Evolutionary conservation across 2,113 vertebrate species (phyloP), one percentile per base, ranked within the genome.

Genomic region (Synodontis membranacea): DNA sequence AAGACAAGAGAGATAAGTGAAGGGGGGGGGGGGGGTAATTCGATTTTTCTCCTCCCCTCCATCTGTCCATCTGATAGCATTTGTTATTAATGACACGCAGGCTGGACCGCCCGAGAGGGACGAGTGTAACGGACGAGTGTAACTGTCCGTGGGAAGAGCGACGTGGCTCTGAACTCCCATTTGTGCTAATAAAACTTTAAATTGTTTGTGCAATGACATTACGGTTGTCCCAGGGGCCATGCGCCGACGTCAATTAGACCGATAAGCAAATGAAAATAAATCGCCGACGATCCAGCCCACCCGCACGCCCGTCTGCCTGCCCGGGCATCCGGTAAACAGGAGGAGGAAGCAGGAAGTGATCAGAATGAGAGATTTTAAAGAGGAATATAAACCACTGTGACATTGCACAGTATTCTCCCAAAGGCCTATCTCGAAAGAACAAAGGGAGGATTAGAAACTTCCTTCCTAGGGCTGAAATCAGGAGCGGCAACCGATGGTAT

Each of bases 181-280:
- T 92, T 93, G 89, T 91, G 92, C 91, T 94, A 89, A 94, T 95
- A 94, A 93, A 93, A 94, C 91, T 88, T 90, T 89, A 92, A 93
- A 94, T 92, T 93, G 94, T 94, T 95, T 93, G 91, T 93, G 78
- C 92, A 94, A 94, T 93, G 89, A 90, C 92, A 94, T 94, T 90
- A 92, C 46, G 66, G 86, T 86, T 68, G 86, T 87, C 89, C 86
- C 89, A 75, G 88, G 88, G 91, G 79, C 89, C 87, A 21, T 83
- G 82, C n/a, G 56, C 88, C 88, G 92, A 90, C 92, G 91, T 92
- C 91, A 92, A 92, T 95, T 95, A 94, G 52, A 84, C 89, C 89
- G 94, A 95, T 94, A 95, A 94, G 91, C 88, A 90, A 93, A 94
- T 92, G 72, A 92, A 94, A 95, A 94, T 93, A 91, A 94, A 95